Base-by-base conservation (phyloP, 2,113 vertebrate genomes). In the Hemibagrus wyckioides region DNA sequence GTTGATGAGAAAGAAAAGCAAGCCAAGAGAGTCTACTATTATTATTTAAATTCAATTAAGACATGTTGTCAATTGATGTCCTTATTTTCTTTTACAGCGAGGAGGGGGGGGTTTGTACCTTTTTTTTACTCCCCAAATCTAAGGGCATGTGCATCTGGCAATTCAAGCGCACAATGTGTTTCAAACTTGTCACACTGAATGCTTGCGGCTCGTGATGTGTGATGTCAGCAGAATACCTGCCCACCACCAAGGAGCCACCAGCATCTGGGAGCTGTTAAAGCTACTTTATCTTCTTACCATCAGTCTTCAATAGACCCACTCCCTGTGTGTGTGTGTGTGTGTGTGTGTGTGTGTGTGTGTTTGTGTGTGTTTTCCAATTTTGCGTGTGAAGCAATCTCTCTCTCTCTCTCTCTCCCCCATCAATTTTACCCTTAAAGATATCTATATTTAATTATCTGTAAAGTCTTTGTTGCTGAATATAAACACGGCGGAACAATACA, bases 151-250 rank as follows among this genome's bases (percentile, higher is more conserved):
- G 44, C 83, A 73, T 83, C 84, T 83, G 82, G 90, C 92, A 82
- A 90, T 90, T 88, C 80, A 86, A 91, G 89, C 83, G 39, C 91
- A 86, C 91, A 94, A 94, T 93, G 90, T 95, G 93, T 95, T 95
- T 95, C 88, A 57, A 90, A 90, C 93, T 94, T 94, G 94, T 95
- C 94, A 95, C 93, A 94, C 92, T 92, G 90, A 92, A 92, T 91
- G 63, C 79, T 89, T 91, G 92, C 56, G 86, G 91, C 90, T 90
- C 90, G 65, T 87, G 69, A 93, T 90, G 91, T 92, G 75, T 87
- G 63, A 93, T 90, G 91, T 92, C 92, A 93, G 89, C 50, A 84
- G 92, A 93, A 92, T 94, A 94, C 93, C 93, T 94, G 93, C 91
- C 93, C 92, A 91, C 92, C 92, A 87, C 91, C 92, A 86, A 92